Evolutionary conservation across 2,888 invertebrate genomes (phyloP).

Genomic region (Conus canariensis): DNA sequence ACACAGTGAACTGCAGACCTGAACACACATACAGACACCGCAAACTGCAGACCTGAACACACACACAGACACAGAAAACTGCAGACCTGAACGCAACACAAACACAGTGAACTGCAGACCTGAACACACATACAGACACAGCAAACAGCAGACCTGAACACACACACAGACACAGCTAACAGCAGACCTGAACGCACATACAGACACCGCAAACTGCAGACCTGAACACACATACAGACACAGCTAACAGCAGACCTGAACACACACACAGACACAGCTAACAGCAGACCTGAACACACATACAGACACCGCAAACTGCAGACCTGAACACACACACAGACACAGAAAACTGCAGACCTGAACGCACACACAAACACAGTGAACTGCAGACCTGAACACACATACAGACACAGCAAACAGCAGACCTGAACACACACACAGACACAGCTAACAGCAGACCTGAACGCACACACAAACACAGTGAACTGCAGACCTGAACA

Average conservation of each 20-base stretch:
- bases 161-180: not conserved
- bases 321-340: not conserved
- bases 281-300: not conserved
- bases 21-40: not conserved
- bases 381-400: not conserved
- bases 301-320: not conserved
- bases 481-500: not conserved
- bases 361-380: not conserved
- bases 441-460: slow-evolving; percentile 81
- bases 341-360: not conserved
- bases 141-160: not conserved
- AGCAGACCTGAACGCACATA: not conserved
- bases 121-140: not conserved
- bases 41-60: not conserved
- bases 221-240: not conserved
- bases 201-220: not conserved
- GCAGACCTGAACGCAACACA: not conserved
- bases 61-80: not conserved
- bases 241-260: not conserved
- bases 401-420: not conserved
- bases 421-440: slow-evolving; percentile 52
- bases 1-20: not conserved
- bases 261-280: not conserved
- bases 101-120: not conserved
- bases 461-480: slow-evolving; percentile 52